phyloP scores from a whole-genome alignment of 2,888 invertebrate genomes.

The Frankliniella intonsa region DNA sequence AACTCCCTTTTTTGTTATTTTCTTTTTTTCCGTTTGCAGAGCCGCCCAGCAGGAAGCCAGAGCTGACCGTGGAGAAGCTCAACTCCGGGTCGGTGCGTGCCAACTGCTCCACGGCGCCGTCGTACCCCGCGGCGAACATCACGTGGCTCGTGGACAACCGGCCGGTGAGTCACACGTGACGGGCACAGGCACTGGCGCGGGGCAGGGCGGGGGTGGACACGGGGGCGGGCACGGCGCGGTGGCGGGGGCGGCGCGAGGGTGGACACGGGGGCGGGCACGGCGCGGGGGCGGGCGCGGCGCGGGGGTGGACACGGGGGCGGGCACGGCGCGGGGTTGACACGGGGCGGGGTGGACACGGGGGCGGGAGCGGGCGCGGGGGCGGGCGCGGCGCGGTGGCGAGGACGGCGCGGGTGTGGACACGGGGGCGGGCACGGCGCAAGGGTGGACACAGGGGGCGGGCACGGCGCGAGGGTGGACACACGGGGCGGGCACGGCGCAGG shows the following conservation, averaged over 20 bases:
- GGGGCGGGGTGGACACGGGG: background rate
- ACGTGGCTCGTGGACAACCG: constrained; percentile 1
- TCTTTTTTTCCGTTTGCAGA: background rate
- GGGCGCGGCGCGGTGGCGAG: no score
- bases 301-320: background rate
- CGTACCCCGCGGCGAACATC: constrained; percentile 4
- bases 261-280: background rate
- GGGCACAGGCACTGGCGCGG: no score
- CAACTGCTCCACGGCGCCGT: constrained; percentile 11
- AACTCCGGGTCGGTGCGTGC: background rate
- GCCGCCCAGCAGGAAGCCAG: constrained; percentile 4
- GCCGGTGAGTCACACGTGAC: background rate
- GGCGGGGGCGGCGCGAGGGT: background rate
- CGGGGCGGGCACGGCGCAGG: background rate
- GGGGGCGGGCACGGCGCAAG: no score
- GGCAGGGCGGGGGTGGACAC: no score
- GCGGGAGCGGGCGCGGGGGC: no score
- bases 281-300: background rate
- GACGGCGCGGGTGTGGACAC: no score
- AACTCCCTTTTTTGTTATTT: no score
- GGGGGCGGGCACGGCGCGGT: background rate
- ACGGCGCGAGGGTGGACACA: background rate
- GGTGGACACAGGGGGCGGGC: background rate
- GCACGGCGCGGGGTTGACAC: background rate
- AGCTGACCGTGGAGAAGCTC: background rate